These are phyloP conservation scores for Polydesmus complanatus DNA, from an alignment of 2,888 invertebrate species.

Conservation along the genomic window DNA sequence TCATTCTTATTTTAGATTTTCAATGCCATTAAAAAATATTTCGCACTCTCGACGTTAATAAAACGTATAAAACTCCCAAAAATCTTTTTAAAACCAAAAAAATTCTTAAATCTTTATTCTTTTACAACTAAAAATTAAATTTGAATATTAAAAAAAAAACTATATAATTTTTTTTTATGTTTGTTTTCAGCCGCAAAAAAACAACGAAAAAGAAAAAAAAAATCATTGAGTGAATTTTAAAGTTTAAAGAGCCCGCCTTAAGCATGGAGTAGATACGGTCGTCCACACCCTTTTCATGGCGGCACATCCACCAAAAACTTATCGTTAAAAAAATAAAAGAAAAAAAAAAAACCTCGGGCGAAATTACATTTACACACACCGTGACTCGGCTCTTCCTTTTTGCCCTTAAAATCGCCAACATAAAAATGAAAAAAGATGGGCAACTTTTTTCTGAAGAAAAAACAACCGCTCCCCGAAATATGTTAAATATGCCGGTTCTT, in stretches of 20 bases:
- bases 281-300: background rate
- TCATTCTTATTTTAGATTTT: background rate
- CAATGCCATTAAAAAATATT: background rate
- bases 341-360: background rate
- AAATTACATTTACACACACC: background rate
- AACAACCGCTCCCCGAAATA: background rate
- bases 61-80: background rate
- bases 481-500: background rate
- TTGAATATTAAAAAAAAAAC: no score
- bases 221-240: no score
- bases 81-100: background rate
- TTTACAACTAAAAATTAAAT: background rate
- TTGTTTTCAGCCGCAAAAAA: no score
- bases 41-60: background rate
- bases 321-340: background rate
- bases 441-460: background rate
- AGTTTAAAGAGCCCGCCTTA: background rate
- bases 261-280: no score
- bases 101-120: background rate
- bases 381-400: background rate
- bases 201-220: no score
- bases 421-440: no score
- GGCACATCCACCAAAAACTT: background rate
- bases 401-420: no score
- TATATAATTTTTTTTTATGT: no score